Evolutionary conservation across 2,888 invertebrate species (phyloP).

Genomic region (Cephalotes varians): DNA sequence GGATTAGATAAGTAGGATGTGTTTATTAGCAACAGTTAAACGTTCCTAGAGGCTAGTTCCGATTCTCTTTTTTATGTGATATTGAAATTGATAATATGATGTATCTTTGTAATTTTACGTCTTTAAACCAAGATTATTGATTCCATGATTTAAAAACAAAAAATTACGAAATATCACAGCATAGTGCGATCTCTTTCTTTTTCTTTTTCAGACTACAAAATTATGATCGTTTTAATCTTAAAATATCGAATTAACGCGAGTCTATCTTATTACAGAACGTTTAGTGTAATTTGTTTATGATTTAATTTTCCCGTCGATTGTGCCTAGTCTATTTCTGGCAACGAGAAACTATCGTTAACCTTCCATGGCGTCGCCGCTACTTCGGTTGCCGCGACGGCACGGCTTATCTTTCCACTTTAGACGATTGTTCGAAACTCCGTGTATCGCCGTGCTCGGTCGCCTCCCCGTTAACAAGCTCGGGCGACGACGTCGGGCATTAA

Average conservation of each 20-base stretch:
- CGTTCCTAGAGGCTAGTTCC: not conserved
- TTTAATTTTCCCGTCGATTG: constrained; percentile 14
- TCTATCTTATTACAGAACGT: not conserved
- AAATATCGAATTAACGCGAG: not conserved
- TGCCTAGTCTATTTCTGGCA: constrained; percentile 22
- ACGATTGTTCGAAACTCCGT: constrained; percentile 53
- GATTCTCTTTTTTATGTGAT: not conserved
- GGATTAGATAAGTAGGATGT: constrained; percentile 69
- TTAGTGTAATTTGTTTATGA: constrained; percentile 23
- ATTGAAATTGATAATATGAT: not conserved
- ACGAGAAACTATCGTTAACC: constrained; percentile 47
- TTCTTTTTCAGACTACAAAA: not conserved
- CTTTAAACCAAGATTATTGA: not conserved
- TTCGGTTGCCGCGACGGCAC: constrained; percentile 35
- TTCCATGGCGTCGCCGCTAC: constrained; percentile 33
- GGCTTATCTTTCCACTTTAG: constrained; percentile 52
- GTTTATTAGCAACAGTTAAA: constrained; percentile 44
- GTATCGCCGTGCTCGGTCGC: constrained; percentile 55
- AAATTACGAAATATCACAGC: not conserved
- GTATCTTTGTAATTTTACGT: not conserved
- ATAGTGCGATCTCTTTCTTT: not conserved
- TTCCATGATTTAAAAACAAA: not conserved
- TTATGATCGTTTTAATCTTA: not conserved
- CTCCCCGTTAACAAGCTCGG: constrained; percentile 55
- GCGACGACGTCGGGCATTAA: constrained; percentile 59